Conservation (phyloP, 2,113 vertebrate genomes). For the Talpa occidentalis region DNA sequence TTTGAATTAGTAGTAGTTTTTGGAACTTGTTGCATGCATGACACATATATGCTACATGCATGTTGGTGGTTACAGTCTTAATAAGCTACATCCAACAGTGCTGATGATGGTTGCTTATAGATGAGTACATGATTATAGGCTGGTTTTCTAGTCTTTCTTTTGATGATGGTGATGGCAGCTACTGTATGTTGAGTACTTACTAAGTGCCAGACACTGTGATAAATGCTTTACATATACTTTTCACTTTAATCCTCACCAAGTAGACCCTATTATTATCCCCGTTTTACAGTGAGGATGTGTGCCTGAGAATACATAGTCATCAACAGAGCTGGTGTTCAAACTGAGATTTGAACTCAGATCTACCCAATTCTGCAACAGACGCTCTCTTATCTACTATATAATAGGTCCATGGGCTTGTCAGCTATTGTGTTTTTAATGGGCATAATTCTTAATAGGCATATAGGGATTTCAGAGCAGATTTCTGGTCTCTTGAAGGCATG, state of each 20-base stretch:
- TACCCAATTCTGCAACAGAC: not conserved
- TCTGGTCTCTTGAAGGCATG: not conserved
- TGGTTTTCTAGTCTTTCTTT: constrained; percentile 30
- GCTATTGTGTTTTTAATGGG: not conserved
- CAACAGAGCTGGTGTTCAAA: not conserved
- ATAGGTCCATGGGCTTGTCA: not conserved
- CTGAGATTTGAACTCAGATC: not conserved
- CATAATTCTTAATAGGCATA: not conserved
- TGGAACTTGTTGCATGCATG: not conserved
- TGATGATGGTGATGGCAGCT: not conserved
- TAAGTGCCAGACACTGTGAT: not conserved
- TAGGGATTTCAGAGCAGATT: not conserved
- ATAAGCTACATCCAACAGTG: not conserved
- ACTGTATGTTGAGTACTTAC: not conserved
- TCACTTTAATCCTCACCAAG: not conserved
- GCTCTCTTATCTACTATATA: not conserved
- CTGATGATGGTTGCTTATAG: not conserved
- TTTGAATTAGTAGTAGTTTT: not conserved
- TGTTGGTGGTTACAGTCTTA: not conserved
- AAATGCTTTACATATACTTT: not conserved
- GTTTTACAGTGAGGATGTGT: not conserved
- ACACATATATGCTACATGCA: not conserved
- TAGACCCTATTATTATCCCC: not conserved
- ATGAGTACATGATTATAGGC: not conserved
- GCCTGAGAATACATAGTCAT: not conserved